These are phyloP conservation scores for Drosophila phalerata DNA, from an alignment of 2,888 invertebrate species.

Conservation along the genomic window DNA sequence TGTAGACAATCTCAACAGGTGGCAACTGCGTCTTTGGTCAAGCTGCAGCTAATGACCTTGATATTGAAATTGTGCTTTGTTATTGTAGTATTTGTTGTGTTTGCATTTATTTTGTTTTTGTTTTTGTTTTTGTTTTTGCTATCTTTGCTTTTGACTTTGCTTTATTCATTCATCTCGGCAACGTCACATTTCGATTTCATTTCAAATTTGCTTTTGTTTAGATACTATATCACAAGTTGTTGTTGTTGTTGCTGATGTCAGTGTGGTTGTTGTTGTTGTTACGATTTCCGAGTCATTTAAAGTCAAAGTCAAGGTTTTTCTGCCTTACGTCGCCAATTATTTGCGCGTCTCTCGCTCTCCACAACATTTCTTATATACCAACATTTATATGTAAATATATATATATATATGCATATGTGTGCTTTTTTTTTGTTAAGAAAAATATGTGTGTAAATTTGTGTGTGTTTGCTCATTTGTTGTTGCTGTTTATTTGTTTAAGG, in stretches of 20 bases:
- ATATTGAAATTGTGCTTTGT: constrained; percentile 82
- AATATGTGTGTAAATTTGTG: constrained; percentile 8
- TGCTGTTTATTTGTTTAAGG: constrained; percentile 66
- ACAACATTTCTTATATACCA: constrained; percentile 20
- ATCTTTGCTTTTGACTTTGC: constrained; percentile 44
- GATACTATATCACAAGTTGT: constrained; percentile 67
- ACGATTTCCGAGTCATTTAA: constrained; percentile 83
- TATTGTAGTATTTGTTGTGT: constrained; percentile 19
- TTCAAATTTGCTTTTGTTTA: constrained; percentile 69
- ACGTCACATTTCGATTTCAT: constrained; percentile 71
- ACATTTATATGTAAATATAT: constrained; percentile 8
- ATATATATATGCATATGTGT: constrained; percentile 19
- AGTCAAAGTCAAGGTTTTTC: constrained; percentile 86
- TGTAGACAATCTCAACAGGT: constrained; percentile 47
- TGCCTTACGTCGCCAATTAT: constrained; percentile 83
- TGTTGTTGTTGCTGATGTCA: constrained; percentile 31
- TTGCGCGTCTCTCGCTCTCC: constrained; percentile 43
- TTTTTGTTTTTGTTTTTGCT: constrained; percentile 40
- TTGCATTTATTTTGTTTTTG: constrained; percentile 38
- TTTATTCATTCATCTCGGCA: constrained; percentile 69
- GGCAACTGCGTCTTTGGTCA: constrained; percentile 52
- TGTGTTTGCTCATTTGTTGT: constrained; percentile 58
- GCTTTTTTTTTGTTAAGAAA: constrained; percentile 49
- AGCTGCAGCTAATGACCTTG: constrained; percentile 81
- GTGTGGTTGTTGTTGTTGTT: constrained; percentile 47